A percentile compares a stretch with the other conserved stretches of the same genome.
phyloP scores from a whole-genome alignment of 2,113 vertebrate species.

The Heterochromis multidens region DNA sequence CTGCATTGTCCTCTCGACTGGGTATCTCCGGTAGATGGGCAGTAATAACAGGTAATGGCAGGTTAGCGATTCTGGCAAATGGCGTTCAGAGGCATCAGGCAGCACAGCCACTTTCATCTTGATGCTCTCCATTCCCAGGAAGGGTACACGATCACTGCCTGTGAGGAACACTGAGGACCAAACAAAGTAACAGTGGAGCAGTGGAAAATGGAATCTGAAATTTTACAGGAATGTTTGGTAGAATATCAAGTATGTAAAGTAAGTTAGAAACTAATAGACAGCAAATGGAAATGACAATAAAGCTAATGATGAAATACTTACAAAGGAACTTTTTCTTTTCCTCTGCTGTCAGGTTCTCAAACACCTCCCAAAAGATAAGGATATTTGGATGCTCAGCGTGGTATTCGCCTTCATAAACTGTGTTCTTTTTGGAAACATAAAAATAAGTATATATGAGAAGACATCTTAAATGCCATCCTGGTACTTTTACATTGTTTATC shows the following conservation, averaged over 20 bases:
- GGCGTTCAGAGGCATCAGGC: conserved; percentile 45
- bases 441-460: not conserved
- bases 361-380: conserved; percentile 82
- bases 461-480: not conserved
- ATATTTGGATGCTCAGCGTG: conserved; percentile 72
- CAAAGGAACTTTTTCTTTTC: conserved; percentile 82
- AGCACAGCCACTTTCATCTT: conserved; percentile 67
- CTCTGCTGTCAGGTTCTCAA: conserved; percentile 72
- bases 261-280: not conserved
- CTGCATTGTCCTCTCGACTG: conserved; percentile 60
- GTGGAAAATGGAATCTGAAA: not conserved
- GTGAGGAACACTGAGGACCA: conserved; percentile 77
- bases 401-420: conserved; percentile 72
- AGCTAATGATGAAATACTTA: conserved; percentile 55
- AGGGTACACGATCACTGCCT: conserved; percentile 74
- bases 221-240: not conserved
- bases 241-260: not conserved
- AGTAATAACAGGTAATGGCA: conserved; percentile 72
- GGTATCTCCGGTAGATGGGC: conserved; percentile 71
- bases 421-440: conserved; percentile 68
- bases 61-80: conserved; percentile 71
- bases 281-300: not conserved
- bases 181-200: not conserved
- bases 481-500: not conserved
- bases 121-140: conserved; percentile 64